Conservation (phyloP, 2,797 vertebrate genomes). For the Urosaurus nigricauda region DNA sequence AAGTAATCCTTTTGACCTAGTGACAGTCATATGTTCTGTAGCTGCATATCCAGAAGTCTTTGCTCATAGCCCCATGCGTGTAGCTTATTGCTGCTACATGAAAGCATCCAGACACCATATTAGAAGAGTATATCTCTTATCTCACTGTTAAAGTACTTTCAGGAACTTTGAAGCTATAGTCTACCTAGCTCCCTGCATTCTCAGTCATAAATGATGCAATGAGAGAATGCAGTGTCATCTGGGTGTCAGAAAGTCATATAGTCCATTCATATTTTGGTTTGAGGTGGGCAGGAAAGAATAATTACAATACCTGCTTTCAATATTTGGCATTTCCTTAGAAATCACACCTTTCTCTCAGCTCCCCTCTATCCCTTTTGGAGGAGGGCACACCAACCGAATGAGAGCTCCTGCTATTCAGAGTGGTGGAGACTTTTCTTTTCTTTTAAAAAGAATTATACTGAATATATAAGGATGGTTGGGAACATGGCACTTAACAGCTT, state of each 20-base stretch:
- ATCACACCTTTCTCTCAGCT: no score
- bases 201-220: no score
- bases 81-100: background rate
- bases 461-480: no score
- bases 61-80: background rate
- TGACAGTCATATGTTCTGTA: background rate
- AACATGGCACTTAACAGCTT: background rate
- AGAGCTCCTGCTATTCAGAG: background rate
- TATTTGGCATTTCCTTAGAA: background rate
- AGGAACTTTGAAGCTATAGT: no score
- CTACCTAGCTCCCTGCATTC: background rate
- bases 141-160: no score
- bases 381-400: background rate
- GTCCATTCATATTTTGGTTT: background rate
- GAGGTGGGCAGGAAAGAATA: no score
- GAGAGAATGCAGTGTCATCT: background rate
- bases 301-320: no score
- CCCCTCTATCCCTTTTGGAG: background rate
- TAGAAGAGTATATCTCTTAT: no score
- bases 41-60: background rate
- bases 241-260: background rate
- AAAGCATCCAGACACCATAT: background rate
- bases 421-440: background rate
- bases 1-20: background rate
- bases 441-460: no score